phyloP scores from a whole-genome alignment of 2,888 invertebrate species.

The Chrysodeixis includens region DNA sequence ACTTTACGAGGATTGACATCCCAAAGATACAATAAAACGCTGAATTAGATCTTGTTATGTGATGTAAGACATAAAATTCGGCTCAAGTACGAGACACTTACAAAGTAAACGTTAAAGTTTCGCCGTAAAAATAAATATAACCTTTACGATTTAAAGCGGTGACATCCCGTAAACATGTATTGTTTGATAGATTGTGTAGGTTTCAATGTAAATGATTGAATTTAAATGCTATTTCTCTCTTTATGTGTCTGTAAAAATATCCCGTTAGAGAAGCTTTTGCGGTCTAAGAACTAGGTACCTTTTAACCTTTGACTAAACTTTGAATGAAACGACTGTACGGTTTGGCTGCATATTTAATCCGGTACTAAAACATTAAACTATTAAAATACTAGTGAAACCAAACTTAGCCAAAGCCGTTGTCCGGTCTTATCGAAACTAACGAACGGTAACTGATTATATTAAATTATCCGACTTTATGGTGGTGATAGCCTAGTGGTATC shows the following conservation, averaged over 20 bases:
- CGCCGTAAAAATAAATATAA: slow-evolving; percentile 43
- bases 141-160: slow-evolving; percentile 23
- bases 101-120: slow-evolving; percentile 52
- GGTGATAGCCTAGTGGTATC: too few relatives aligned
- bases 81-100: slow-evolving; percentile 53
- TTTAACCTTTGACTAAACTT: too few relatives aligned
- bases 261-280: not conserved
- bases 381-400: too few relatives aligned
- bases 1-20: slow-evolving; percentile 62
- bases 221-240: not conserved
- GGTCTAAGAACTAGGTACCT: not conserved
- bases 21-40: slow-evolving; percentile 53
- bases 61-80: slow-evolving; percentile 54
- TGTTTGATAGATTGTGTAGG: slow-evolving; percentile 5
- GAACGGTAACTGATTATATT: too few relatives aligned
- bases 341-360: too few relatives aligned
- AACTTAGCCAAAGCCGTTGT: too few relatives aligned
- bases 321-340: too few relatives aligned
- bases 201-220: not conserved
- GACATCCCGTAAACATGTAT: not conserved
- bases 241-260: not conserved
- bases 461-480: too few relatives aligned
- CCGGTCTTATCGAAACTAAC: too few relatives aligned
- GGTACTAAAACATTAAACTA: too few relatives aligned
- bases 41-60: slow-evolving; percentile 54